These are phyloP conservation scores for Troides oblongomaculatus DNA, from an alignment of 2,888 invertebrate genomes.

Conservation along the genomic window DNA sequence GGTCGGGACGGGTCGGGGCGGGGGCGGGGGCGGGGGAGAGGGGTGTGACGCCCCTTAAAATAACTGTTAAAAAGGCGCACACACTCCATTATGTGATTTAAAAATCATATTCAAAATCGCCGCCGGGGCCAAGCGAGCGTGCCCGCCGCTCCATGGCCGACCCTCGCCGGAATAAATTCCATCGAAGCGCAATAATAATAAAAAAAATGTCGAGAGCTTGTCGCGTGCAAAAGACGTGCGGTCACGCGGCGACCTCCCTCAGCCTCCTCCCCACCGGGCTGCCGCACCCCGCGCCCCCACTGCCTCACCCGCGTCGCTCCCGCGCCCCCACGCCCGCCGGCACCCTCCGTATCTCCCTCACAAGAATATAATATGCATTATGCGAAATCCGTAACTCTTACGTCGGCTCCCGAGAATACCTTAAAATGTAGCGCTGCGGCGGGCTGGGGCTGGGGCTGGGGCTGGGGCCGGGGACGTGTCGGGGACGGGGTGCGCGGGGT, in stretches of 20 bases:
- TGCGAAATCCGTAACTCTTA: conserved; percentile 80
- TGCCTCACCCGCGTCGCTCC: too few relatives aligned
- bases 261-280: conserved; percentile 35
- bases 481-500: conserved; percentile 23
- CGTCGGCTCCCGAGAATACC: conserved; percentile 69
- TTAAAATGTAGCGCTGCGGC: conserved; percentile 45
- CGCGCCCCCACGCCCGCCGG: conserved; percentile 37
- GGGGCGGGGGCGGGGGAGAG: too few relatives aligned
- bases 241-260: conserved; percentile 58
- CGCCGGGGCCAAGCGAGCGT: conserved; percentile 62
- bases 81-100: conserved; percentile 77
- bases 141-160: conserved; percentile 66
- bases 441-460: conserved; percentile 37
- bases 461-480: conserved; percentile 32
- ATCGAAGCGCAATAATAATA: conserved; percentile 80
- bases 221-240: conserved; percentile 79
- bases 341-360: conserved; percentile 38
- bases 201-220: conserved; percentile 78
- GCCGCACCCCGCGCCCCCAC: too few relatives aligned
- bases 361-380: conserved; percentile 78
- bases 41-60: conserved; percentile 50
- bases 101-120: conserved; percentile 78
- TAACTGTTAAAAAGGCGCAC: conserved; percentile 63
- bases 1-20: too few relatives aligned
- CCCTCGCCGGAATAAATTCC: conserved; percentile 72